Conservation (phyloP, 1,140 invertebrate genomes). For the Drosophila teissieri region DNA sequence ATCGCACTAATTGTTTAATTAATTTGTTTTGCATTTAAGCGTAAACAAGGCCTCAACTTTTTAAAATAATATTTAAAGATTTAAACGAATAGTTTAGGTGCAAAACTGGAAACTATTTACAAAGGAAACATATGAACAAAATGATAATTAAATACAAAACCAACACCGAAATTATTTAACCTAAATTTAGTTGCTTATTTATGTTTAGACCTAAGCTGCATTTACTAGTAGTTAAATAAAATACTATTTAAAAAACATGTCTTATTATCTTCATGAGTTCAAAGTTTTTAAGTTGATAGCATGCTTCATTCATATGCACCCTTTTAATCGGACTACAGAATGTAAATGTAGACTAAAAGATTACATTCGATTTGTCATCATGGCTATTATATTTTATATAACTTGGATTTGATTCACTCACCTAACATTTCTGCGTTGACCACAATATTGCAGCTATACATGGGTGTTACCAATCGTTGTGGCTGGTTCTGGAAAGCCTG, state of each 20-base stretch:
- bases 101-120: conserved; percentile 51
- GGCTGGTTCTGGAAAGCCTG: conserved; percentile 95
- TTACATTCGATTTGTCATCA: too few relatives aligned
- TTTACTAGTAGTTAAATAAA: conserved; percentile 82
- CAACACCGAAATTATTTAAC: conserved; percentile 46
- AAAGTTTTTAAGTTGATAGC: too few relatives aligned
- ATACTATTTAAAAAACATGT: conserved; percentile 44
- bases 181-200: conserved; percentile 80
- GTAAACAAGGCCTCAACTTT: conserved; percentile 76
- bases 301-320: too few relatives aligned
- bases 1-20: conserved; percentile 81
- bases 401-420: conserved; percentile 83
- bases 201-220: conserved; percentile 81
- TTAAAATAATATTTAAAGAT: conserved; percentile 51
- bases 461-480: conserved; percentile 96
- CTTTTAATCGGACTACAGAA: too few relatives aligned
- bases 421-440: conserved; percentile 97
- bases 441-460: conserved; percentile 97
- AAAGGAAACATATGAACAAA: conserved; percentile 39
- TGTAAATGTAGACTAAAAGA: too few relatives aligned
- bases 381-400: neutral
- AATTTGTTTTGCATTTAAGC: conserved; percentile 83
- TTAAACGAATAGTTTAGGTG: conserved; percentile 59
- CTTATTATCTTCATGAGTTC: too few relatives aligned
- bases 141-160: conserved; percentile 33